These are phyloP conservation scores for Chrysopa pallens DNA, from an alignment of 1,140 invertebrate species.

Conservation along the genomic window DNA sequence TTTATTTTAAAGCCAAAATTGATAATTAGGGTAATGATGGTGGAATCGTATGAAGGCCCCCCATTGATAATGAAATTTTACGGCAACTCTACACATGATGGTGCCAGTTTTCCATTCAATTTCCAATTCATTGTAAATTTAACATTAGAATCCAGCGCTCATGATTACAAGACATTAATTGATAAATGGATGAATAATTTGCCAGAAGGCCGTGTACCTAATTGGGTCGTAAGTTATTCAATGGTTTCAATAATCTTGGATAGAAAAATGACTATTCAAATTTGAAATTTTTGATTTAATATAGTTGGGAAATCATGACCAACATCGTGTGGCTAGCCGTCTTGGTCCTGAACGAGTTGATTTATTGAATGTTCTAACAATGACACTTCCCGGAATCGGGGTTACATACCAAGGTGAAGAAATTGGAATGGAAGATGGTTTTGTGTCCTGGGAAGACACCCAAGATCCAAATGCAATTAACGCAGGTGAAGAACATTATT, in stretches of 20 bases:
- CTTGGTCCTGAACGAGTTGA: conserved; percentile 44
- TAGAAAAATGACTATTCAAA: no score
- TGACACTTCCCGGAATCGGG: conserved; percentile 45
- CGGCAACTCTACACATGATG: conserved; percentile 28
- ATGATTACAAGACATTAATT: conserved; percentile 29
- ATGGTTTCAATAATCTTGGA: no score
- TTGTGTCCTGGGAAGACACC: conserved; percentile 10
- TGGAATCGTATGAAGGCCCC: conserved; percentile 38
- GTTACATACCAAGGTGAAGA: conserved; percentile 59
- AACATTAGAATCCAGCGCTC: conserved; percentile 29
- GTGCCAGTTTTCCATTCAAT: conserved; percentile 46
- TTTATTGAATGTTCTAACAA: conserved; percentile 36
- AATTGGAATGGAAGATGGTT: conserved; percentile 35
- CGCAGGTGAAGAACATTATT: conserved; percentile 13
- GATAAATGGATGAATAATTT: conserved; percentile 34
- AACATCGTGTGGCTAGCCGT: conserved; percentile 29
- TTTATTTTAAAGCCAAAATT: conserved; percentile 4
- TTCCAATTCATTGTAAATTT: conserved; percentile 32
- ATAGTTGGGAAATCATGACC: conserved; percentile 33
- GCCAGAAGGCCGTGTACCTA: conserved; percentile 26
- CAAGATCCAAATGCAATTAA: conserved; percentile 13
- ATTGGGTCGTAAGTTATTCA: conserved; percentile 33
- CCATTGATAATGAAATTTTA: conserved; percentile 41
- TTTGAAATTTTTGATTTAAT: not conserved
- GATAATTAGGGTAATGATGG: conserved; percentile 43